Percentiles rank a stretch among this genome's conserved stretches.
phyloP scores from a whole-genome alignment of 2,113 vertebrate species.

The Turnix velox region DNA sequence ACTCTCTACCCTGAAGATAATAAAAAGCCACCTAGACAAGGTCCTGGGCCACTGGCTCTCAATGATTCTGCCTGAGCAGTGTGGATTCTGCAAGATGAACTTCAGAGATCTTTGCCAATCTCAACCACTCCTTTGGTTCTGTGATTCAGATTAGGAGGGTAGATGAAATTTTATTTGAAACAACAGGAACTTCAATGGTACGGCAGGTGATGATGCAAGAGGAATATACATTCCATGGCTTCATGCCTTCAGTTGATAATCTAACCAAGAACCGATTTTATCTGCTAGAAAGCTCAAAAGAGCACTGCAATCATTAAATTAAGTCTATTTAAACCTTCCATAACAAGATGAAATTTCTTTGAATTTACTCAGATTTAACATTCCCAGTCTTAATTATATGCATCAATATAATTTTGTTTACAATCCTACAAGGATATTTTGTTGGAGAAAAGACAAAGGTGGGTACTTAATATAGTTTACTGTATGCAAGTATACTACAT shows the following conservation, averaged over 20 bases:
- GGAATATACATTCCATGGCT: not conserved
- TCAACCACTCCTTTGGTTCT: not conserved
- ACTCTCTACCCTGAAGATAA: not conserved
- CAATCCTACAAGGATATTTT: not conserved
- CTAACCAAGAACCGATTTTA: slow-evolving; percentile 29
- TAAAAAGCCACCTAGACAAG: not conserved
- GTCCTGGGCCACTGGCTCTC: not conserved
- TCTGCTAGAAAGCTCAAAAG: not conserved
- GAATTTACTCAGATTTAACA: not conserved
- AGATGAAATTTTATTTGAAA: not conserved
- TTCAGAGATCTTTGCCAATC: not conserved
- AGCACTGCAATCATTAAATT: not conserved
- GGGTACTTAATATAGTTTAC: not conserved
- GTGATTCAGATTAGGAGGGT: not conserved
- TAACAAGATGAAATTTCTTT: not conserved
- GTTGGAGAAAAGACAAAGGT: not conserved
- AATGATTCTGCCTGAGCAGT: not conserved
- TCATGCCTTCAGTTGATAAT: slow-evolving; percentile 23
- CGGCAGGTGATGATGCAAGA: not conserved
- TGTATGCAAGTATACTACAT: not conserved
- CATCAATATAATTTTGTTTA: not conserved
- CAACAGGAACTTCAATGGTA: not conserved
- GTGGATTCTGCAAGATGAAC: not conserved
- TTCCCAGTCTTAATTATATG: not conserved
- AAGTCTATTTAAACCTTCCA: not conserved